phyloP scores from a whole-genome alignment of 2,888 invertebrate species.

The Osmoderma eremita region DNA sequence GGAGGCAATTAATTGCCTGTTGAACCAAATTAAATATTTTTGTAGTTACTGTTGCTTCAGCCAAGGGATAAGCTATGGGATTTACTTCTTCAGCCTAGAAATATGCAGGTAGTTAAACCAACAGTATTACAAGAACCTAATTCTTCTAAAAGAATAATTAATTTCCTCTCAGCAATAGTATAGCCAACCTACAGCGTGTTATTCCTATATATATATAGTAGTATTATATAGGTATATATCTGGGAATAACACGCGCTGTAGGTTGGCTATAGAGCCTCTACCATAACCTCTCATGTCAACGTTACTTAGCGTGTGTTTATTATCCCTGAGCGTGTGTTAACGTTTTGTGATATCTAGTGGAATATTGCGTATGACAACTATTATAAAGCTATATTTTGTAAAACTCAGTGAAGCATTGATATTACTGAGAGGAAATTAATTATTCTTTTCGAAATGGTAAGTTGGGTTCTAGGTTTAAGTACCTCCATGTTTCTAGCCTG shows the following conservation, averaged over 20 bases:
- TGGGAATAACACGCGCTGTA: too few relatives aligned
- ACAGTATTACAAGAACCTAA: slow-evolving; percentile 54
- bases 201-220: too few relatives aligned
- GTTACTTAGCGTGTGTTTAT: too few relatives aligned
- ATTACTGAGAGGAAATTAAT: slow-evolving; percentile 63
- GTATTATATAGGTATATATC: too few relatives aligned
- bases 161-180: slow-evolving; percentile 63
- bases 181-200: too few relatives aligned
- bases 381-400: neutral
- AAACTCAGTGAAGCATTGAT: slow-evolving; percentile 66
- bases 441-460: slow-evolving; percentile 54
- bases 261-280: too few relatives aligned
- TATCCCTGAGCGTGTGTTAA: too few relatives aligned
- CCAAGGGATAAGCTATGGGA: slow-evolving; percentile 97
- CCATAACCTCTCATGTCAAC: too few relatives aligned
- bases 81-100: slow-evolving; percentile 86
- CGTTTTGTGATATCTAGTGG: too few relatives aligned
- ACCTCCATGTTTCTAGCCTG: slow-evolving; percentile 68
- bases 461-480: slow-evolving; percentile 12
- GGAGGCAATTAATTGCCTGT: slow-evolving; percentile 95
- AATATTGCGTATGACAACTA: neutral
- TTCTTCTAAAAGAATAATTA: slow-evolving; percentile 52
- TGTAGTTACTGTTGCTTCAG: slow-evolving; percentile 90
- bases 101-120: neutral
- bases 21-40: slow-evolving; percentile 96